A percentile compares a stretch with the other conserved stretches of the same genome.
Evolutionary conservation across 2,113 vertebrate genomes (phyloP).

Genomic region (Madoqua kirkii): DNA sequence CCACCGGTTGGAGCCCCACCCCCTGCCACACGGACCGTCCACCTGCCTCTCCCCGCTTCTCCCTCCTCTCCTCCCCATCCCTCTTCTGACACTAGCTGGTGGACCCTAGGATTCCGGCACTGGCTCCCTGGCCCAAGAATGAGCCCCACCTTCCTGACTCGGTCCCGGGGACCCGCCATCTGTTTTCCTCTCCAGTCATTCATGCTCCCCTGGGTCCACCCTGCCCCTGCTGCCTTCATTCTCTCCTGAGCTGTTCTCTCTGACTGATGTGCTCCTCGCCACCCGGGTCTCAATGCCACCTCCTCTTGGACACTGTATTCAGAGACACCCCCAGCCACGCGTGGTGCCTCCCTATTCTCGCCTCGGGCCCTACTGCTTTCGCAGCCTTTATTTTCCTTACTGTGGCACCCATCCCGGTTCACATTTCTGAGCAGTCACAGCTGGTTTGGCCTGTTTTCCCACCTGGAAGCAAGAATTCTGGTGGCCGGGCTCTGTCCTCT

Average conservation of each 20-base stretch:
- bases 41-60: rapidly evolving
- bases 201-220: rapidly evolving
- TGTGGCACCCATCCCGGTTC: neutral
- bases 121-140: neutral
- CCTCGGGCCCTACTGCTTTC: rapidly evolving
- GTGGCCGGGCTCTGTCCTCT: rapidly evolving
- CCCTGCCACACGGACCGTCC: rapidly evolving
- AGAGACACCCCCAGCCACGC: rapidly evolving
- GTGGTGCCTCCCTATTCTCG: rapidly evolving
- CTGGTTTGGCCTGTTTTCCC: neutral
- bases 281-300: rapidly evolving
- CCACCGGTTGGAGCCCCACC: neutral
- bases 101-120: rapidly evolving
- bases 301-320: neutral
- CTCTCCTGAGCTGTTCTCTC: neutral
- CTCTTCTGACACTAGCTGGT: rapidly evolving
- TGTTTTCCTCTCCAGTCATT: neutral
- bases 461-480: rapidly evolving
- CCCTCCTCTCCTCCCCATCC: too few relatives aligned
- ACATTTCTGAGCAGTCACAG: neutral
- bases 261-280: neutral
- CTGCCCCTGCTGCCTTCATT: rapidly evolving
- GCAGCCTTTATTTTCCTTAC: too few relatives aligned
- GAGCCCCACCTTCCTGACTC: rapidly evolving
- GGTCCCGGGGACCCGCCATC: rapidly evolving